These are phyloP conservation scores for Nothoprocta perdicaria DNA, from an alignment of 2,113 vertebrate species.

Conservation along the genomic window DNA sequence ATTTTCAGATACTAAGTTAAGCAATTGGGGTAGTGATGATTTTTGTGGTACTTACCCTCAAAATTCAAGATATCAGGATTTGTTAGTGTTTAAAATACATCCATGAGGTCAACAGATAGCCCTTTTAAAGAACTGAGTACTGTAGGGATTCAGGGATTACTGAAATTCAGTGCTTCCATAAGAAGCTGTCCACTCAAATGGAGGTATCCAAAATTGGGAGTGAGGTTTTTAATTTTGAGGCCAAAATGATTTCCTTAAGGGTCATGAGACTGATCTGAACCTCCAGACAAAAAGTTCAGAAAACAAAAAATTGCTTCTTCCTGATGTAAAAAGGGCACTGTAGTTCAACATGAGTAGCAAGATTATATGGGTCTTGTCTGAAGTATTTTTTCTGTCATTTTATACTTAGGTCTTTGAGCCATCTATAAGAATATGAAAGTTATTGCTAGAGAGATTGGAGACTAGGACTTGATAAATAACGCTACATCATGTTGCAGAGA, in stretches of 20 bases:
- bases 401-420: background rate
- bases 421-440: background rate
- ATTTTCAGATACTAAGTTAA: background rate
- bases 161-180: background rate
- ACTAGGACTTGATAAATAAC: slow-evolving; percentile 27
- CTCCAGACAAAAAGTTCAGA: background rate
- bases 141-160: background rate
- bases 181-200: background rate
- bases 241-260: background rate
- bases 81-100: background rate
- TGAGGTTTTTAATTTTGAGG: background rate
- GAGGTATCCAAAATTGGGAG: background rate
- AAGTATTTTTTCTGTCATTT: slow-evolving; percentile 30
- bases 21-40: background rate
- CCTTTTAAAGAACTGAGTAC: background rate
- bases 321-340: background rate
- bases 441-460: slow-evolving; percentile 19
- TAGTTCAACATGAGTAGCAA: background rate
- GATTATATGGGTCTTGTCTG: background rate
- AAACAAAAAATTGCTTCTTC: background rate
- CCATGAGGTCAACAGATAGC: background rate
- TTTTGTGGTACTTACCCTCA: background rate
- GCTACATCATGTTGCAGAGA: background rate
- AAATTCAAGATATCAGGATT: background rate
- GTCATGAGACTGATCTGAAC: background rate